These are phyloP conservation scores for Zaprionus tsacasi DNA, from an alignment of 1,140 invertebrate species.

Conservation along the genomic window DNA sequence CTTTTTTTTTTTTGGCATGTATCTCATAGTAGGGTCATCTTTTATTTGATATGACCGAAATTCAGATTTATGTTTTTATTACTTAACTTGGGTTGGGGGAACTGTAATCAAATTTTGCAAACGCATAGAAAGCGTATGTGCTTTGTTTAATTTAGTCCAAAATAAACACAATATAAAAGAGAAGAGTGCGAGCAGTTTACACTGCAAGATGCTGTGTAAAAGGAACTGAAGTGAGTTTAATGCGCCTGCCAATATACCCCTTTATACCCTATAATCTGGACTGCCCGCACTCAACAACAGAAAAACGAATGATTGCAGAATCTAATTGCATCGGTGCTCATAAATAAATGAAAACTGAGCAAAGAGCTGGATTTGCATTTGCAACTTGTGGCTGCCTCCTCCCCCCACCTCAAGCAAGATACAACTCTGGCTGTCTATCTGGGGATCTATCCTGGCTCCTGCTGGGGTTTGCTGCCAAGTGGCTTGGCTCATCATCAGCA, in stretches of 20 bases:
- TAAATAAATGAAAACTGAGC: not conserved
- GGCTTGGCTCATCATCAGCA: conserved; percentile 4
- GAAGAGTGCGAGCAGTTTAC: not conserved
- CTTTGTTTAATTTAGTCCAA: not conserved
- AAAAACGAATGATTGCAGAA: conserved; percentile 2
- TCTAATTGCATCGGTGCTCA: not conserved
- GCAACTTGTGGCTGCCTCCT: not conserved
- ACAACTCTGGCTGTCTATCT: not conserved
- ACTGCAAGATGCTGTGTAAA: not conserved
- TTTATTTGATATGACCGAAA: conserved; percentile 53
- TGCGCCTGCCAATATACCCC: not conserved
- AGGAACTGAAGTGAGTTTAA: not conserved
- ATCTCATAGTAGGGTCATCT: conserved; percentile 51
- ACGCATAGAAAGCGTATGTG: not conserved
- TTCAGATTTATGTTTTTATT: conserved; percentile 2
- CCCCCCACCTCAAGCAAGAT: no score
- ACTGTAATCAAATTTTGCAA: conserved; percentile 2
- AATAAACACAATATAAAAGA: not conserved
- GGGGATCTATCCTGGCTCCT: not conserved
- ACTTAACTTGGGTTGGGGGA: not conserved
- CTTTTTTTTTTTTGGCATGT: not conserved
- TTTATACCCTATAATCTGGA: not conserved
- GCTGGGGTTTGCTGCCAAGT: conserved; percentile 14
- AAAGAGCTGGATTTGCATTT: not conserved
- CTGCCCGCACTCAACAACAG: not conserved